Evolutionary conservation across 2,797 vertebrate species (phyloP).

Genomic region (Uromys caudimaculatus): DNA sequence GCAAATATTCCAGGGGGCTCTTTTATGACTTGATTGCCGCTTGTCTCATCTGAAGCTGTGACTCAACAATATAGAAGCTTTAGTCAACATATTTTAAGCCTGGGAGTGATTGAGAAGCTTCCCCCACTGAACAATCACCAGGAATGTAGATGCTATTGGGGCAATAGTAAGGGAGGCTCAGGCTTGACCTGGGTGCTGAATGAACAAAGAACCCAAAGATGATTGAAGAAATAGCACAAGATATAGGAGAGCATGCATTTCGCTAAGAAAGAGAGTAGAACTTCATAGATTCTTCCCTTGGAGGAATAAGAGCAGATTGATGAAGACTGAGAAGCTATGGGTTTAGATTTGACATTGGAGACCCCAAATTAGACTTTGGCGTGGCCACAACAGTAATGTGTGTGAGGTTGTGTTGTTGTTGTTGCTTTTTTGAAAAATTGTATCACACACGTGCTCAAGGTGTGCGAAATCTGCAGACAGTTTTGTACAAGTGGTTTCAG

Average conservation of each 20-base stretch:
- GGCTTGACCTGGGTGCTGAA: not conserved
- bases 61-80: not conserved
- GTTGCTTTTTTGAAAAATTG: not conserved
- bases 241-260: not conserved
- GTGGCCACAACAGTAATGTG: not conserved
- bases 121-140: not conserved
- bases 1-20: constrained; percentile 1
- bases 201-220: not conserved
- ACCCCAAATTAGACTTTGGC: not conserved
- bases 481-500: not conserved
- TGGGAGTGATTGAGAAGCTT: not conserved
- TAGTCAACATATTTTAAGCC: not conserved
- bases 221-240: constrained; percentile 6
- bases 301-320: not conserved
- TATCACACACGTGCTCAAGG: not conserved
- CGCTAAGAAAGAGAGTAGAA: not conserved
- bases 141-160: not conserved
- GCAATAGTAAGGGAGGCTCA: not conserved
- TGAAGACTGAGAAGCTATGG: not conserved
- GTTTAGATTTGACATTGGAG: constrained; percentile 1
- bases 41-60: not conserved
- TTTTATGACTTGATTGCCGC: constrained; percentile 12
- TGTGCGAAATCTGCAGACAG: not conserved
- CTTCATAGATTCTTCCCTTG: not conserved
- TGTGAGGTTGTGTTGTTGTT: not conserved